Percentiles rank a stretch among this genome's conserved stretches.
Evolutionary conservation across 2,797 vertebrate species (phyloP).

Genomic region (Halcyon chelicuti): DNA sequence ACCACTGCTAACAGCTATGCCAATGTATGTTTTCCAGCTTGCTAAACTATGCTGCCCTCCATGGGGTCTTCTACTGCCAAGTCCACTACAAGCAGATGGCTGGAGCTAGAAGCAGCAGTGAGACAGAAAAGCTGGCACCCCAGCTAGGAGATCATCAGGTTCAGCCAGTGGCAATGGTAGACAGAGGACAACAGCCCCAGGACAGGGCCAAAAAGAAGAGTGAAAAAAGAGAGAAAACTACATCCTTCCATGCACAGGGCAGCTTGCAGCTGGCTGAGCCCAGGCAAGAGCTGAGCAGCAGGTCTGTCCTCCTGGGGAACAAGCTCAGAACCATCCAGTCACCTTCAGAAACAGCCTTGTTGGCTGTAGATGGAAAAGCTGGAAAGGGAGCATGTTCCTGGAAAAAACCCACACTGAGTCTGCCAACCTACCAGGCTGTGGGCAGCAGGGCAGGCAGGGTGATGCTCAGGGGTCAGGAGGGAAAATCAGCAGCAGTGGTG

Average conservation of each 20-base stretch:
- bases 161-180: neutral
- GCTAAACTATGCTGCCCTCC: constrained; percentile 80
- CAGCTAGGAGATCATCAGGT: neutral
- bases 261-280: neutral
- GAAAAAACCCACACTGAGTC: neutral
- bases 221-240: neutral
- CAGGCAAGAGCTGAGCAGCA: neutral
- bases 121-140: neutral
- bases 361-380: neutral
- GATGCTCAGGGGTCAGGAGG: neutral
- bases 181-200: neutral
- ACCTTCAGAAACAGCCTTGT: constrained; percentile 64
- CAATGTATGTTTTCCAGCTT: constrained; percentile 80
- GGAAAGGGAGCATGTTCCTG: neutral
- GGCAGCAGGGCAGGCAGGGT: neutral
- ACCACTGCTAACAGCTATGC: neutral
- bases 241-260: neutral
- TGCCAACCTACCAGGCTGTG: neutral
- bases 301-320: constrained; percentile 40
- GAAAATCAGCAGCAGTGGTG: constrained; percentile 58
- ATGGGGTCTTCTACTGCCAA: constrained; percentile 86
- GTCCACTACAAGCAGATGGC: constrained; percentile 87
- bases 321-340: constrained; percentile 79
- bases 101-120: constrained; percentile 70
- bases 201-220: neutral